A percentile compares a stretch with the other conserved stretches of the same genome.
phyloP scores from a whole-genome alignment of 2,888 invertebrate genomes.

The Athetis lepigone region DNA sequence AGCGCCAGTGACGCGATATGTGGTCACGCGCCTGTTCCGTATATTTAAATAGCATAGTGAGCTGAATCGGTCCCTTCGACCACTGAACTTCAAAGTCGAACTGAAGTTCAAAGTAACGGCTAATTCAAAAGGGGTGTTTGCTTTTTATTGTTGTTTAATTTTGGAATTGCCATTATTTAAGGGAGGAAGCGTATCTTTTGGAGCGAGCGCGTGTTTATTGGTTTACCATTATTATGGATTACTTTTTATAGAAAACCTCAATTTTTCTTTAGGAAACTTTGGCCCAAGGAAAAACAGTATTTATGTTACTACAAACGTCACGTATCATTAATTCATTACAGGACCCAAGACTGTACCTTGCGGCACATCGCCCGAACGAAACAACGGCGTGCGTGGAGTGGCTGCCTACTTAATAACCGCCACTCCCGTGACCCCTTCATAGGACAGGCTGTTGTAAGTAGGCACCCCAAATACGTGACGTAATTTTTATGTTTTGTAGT shows the following conservation, averaged over 20 bases:
- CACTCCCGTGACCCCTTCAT: conserved; percentile 5
- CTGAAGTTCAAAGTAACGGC: conserved; percentile 60
- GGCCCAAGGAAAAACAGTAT: background rate
- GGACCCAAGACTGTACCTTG: conserved; percentile 16
- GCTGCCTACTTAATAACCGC: conserved; percentile 1
- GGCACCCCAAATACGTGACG: conserved; percentile 15
- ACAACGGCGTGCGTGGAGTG: background rate
- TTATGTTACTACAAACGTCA: background rate
- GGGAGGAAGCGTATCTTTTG: background rate
- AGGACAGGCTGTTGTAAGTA: conserved; percentile 7
- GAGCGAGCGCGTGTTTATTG: background rate
- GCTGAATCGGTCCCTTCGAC: conserved; percentile 74
- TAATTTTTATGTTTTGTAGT: conserved; percentile 19
- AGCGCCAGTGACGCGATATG: conserved; percentile 81
- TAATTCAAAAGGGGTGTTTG: conserved; percentile 38
- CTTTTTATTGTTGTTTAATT: conserved; percentile 35
- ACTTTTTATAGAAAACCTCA: too few relatives aligned
- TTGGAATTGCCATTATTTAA: background rate
- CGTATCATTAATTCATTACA: conserved; percentile 2
- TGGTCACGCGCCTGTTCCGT: conserved; percentile 79
- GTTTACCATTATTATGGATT: too few relatives aligned
- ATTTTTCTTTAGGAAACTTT: too few relatives aligned
- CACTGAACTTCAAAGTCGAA: conserved; percentile 69
- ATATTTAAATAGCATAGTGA: conserved; percentile 80
- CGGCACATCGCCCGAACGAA: background rate